phyloP scores from a whole-genome alignment of 2,888 invertebrate species.

The Nipponacmea schrenckii region DNA sequence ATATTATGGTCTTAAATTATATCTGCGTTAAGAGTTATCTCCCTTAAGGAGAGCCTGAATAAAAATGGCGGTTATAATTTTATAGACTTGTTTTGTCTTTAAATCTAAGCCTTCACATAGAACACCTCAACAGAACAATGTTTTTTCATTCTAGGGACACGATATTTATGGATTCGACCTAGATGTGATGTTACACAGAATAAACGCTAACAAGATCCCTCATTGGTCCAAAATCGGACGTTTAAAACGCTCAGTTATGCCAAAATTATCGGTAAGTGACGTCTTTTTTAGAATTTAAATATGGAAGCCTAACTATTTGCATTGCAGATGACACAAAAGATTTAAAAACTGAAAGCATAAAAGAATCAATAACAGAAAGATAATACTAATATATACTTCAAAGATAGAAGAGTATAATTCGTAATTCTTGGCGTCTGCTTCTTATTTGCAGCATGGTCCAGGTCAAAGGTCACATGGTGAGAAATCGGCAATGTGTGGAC shows the following conservation, averaged over 20 bases:
- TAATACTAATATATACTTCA: not conserved
- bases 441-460: slow-evolving; percentile 39
- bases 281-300: not conserved
- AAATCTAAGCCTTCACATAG: no score
- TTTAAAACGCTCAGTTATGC: slow-evolving; percentile 76
- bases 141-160: slow-evolving; percentile 75
- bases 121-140: no score
- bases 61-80: no score
- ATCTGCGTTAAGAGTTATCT: no score
- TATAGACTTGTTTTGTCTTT: no score
- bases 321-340: not conserved
- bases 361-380: not conserved
- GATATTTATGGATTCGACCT: slow-evolving; percentile 91
- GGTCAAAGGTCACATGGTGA: slow-evolving; percentile 49
- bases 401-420: not conserved
- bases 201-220: slow-evolving; percentile 79
- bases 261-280: slow-evolving; percentile 60
- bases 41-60: no score
- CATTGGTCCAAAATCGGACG: slow-evolving; percentile 93
- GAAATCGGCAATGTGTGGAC: slow-evolving; percentile 74
- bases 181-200: slow-evolving; percentile 87
- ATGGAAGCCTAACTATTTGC: not conserved
- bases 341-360: not conserved
- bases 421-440: no score
- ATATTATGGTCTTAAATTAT: no score